Percentiles rank a stretch among this genome's conserved stretches.
Evolutionary conservation across 2,113 vertebrate genomes (phyloP).

Genomic region (Oreochromis aureus): DNA sequence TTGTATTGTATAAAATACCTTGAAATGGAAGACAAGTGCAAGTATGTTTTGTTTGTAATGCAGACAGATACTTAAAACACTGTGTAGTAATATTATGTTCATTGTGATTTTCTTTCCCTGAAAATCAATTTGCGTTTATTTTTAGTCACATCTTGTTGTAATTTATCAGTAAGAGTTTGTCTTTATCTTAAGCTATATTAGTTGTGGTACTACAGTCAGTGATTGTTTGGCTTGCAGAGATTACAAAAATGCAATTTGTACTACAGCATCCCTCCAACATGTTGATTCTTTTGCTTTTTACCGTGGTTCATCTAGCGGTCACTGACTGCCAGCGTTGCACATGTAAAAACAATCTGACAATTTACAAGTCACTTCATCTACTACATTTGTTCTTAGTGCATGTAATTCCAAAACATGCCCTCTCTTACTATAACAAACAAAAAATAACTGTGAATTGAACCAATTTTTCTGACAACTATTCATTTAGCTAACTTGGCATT

Average conservation of each 20-base stretch:
- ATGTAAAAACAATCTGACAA: constrained; percentile 73
- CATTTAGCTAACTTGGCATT: neutral
- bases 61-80: neutral
- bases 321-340: constrained; percentile 70
- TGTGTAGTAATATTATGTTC: neutral
- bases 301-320: constrained; percentile 76
- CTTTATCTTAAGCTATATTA: neutral
- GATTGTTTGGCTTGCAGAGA: constrained; percentile 49
- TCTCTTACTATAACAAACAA: neutral
- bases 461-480: neutral
- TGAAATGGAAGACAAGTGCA: constrained; percentile 17
- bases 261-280: constrained; percentile 20
- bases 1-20: constrained; percentile 10
- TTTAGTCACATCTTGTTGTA: neutral
- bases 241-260: constrained; percentile 33
- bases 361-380: constrained; percentile 65
- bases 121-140: neutral
- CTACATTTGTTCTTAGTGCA: neutral
- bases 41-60: constrained; percentile 4
- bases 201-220: neutral
- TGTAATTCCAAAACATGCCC: neutral
- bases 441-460: neutral
- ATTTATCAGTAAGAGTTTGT: neutral
- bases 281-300: constrained; percentile 38
- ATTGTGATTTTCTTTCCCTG: neutral